Conservation (phyloP, 1,140 invertebrate genomes). For the Helicoverpa armigera region DNA sequence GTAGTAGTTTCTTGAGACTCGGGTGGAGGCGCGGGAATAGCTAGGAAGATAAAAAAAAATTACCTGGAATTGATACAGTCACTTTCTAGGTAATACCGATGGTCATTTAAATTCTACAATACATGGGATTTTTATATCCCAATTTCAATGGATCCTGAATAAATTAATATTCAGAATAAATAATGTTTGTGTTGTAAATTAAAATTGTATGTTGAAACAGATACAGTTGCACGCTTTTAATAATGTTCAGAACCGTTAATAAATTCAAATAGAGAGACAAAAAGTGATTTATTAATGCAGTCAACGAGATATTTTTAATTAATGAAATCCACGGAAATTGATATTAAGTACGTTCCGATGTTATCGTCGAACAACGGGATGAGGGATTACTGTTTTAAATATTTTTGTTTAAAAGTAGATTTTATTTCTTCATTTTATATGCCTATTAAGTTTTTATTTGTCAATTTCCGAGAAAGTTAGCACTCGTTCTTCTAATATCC, state of each 20-base stretch:
- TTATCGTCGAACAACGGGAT: background rate
- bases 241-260: constrained; percentile 12
- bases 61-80: too few relatives aligned
- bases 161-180: constrained; percentile 33
- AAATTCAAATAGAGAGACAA: constrained; percentile 24
- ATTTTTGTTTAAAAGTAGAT: too few relatives aligned
- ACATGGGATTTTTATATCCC: too few relatives aligned
- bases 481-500: too few relatives aligned
- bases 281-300: constrained; percentile 36
- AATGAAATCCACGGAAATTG: constrained; percentile 3
- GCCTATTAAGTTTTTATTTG: too few relatives aligned
- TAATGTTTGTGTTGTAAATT: constrained; percentile 20
- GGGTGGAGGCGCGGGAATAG: too few relatives aligned
- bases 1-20: too few relatives aligned
- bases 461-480: too few relatives aligned
- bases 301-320: constrained; percentile 28
- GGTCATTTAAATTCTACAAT: too few relatives aligned
- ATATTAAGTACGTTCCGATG: constrained; percentile 11
- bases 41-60: too few relatives aligned
- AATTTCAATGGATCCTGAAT: background rate
- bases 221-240: constrained; percentile 14
- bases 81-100: too few relatives aligned
- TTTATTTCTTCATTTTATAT: too few relatives aligned
- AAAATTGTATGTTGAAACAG: constrained; percentile 19
- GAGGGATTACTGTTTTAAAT: background rate